Evolutionary conservation across 2,797 vertebrate species (phyloP), one percentile per base, ranked within the genome.

Genomic region (Chiroxiphia lanceolata): DNA sequence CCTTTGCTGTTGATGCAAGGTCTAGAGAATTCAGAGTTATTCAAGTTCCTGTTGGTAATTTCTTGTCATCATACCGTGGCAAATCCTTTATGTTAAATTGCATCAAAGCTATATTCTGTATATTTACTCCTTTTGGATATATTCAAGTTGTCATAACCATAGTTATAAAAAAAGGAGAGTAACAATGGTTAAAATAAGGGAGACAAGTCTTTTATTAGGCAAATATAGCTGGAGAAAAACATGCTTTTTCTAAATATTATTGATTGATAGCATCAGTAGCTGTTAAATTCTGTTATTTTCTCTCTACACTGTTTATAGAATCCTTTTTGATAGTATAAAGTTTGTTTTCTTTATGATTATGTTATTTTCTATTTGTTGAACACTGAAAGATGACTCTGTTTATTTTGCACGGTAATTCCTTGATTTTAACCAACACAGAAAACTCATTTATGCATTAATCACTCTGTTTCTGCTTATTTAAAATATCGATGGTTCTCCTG

Each of bases 1-100:
- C 80, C 78, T 89, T 93, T 81, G 34, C 60, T 70, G 75, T 89
- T 95, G 94, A 95, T 79, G 74, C 72, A 95, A 57, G 68, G 57
- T 59, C 64, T 84, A 84, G 90, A 89, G 86, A 93, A 96, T 91
- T 94, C 80, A 56, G 72, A 83, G 64, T 56, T 54, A 89, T 75
- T 93, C 65, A 82, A 72, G 80, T 95, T 97, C 90, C 88, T 92
- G 19, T 83, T 85, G 60, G 70, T 93, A 89, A 92, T 83, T 94
- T 93, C 31, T 60, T 74, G 70, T 85, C 42, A 67, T 31, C 17
- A 53, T 65, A 34, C 26, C 44, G 13, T 70, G 83, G 70, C 61
- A 83, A 95, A 80, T 69, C 10, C 40, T 75, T 60, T 84, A 67
- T 77, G 64, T 36, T 57, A 34, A 74, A 40, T 42, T 54, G 13